Evolutionary conservation across 1,140 invertebrate species (phyloP), one percentile per base, ranked within the genome.

Genomic region (Vanessa tameamea): DNA sequence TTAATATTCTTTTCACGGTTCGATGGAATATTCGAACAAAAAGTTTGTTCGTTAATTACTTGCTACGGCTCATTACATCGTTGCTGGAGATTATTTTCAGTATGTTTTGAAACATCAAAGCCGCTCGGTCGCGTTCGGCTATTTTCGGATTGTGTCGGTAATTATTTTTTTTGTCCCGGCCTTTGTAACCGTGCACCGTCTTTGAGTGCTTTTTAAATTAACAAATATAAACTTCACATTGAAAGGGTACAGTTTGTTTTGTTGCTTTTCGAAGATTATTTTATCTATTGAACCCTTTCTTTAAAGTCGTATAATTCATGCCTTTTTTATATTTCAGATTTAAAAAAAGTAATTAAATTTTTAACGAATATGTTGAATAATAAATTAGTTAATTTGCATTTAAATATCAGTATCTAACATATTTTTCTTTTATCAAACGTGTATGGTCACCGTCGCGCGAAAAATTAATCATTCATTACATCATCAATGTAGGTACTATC

Each of bases 131-230:
- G 73, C 74, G 66, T 72, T 84, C 80, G 79, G 77, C 77, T 89
- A 89, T 89, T 88, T 87, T 85, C 73, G 80, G 80, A 80, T 51
- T 65, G 68, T 63, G 67, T 82, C 73, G 55, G 82, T 84, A 88
- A 89, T 89, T 85, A 87, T 87, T 87, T 87, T 43, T 87, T 89
- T 85, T 72, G 74, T 78, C 53, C 72, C 68, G 73, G 69, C 76
- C 79, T 87, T 86, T 86, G 83, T 83, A 20, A 65, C 69, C 47
- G 61, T 23, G 67, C 47, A 50, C 57, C 43, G 69, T 47, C 47
- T 61, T 47, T 57, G 64, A 51, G 23, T 51, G 63, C 31, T 55
- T 43, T 47, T 16, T 53, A 64, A 72, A 64, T 72, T 55, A 64
- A 55, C 57, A 61, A 26, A 61, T 61, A 31, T 31, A 15, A 61